phyloP scores from a whole-genome alignment of 2,797 vertebrate species.

The Lophotriccus pileatus region DNA sequence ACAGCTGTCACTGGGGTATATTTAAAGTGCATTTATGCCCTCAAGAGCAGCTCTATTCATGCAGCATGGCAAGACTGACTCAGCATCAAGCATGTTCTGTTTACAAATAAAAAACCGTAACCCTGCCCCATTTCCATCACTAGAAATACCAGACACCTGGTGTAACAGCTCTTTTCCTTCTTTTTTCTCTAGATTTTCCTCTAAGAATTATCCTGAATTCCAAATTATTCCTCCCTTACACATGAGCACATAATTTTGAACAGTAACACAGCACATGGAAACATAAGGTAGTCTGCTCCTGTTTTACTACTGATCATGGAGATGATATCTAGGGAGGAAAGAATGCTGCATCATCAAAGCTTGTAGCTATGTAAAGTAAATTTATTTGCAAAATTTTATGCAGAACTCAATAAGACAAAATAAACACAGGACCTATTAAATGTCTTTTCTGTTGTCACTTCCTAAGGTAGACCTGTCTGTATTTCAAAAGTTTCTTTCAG shows the following conservation, averaged over 20 bases:
- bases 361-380: neutral
- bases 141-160: neutral
- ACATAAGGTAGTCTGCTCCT: neutral
- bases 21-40: neutral
- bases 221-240: neutral
- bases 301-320: neutral
- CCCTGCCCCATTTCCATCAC: neutral
- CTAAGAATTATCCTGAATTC: neutral
- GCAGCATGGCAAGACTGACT: neutral
- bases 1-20: neutral
- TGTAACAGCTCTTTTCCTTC: neutral
- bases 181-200: neutral
- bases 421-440: neutral
- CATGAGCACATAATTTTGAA: neutral
- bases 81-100: neutral
- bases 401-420: neutral
- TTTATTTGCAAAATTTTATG: conserved; percentile 2
- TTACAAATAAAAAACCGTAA: neutral
- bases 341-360: neutral
- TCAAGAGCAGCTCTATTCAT: neutral
- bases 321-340: neutral
- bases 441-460: neutral
- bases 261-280: neutral
- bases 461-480: neutral
- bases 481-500: neutral